Evolutionary conservation across 2,888 invertebrate genomes (phyloP).

Genomic region (Oasisia sp.): DNA sequence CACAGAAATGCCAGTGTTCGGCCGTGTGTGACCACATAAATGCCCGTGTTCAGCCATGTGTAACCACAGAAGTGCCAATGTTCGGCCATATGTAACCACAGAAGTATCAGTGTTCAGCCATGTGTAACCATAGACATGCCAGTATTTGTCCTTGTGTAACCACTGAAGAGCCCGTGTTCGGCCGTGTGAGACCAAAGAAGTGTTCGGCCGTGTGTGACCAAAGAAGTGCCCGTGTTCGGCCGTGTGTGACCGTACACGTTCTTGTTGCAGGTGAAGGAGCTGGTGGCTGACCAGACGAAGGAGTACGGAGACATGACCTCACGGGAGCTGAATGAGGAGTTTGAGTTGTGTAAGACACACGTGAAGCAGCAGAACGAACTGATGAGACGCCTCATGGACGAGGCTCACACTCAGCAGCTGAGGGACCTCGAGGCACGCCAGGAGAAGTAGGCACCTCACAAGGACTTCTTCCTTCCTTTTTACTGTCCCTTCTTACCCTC

Average conservation of each 20-base stretch:
- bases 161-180: too few species aligned
- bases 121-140: neutral
- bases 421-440: constrained; percentile 91
- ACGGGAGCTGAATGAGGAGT: constrained; percentile 82
- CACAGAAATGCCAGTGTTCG: too few species aligned
- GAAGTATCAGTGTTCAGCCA: neutral
- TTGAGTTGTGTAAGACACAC: constrained; percentile 77
- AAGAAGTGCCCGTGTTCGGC: neutral
- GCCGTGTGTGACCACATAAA: too few species aligned
- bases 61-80: neutral
- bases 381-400: constrained; percentile 90
- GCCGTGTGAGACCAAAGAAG: neutral
- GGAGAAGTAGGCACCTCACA: constrained; percentile 73
- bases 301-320: constrained; percentile 94
- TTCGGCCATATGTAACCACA: neutral
- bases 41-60: neutral
- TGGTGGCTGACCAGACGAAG: constrained; percentile 90
- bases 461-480: neutral
- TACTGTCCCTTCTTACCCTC: neutral
- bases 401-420: constrained; percentile 79
- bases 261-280: constrained; percentile 64
- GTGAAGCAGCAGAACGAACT: constrained; percentile 85
- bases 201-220: neutral
- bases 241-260: neutral
- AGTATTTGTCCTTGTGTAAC: too few species aligned